These are phyloP conservation scores for Camponotus vicinus DNA, from an alignment of 1,140 invertebrate species.

Conservation along the genomic window DNA sequence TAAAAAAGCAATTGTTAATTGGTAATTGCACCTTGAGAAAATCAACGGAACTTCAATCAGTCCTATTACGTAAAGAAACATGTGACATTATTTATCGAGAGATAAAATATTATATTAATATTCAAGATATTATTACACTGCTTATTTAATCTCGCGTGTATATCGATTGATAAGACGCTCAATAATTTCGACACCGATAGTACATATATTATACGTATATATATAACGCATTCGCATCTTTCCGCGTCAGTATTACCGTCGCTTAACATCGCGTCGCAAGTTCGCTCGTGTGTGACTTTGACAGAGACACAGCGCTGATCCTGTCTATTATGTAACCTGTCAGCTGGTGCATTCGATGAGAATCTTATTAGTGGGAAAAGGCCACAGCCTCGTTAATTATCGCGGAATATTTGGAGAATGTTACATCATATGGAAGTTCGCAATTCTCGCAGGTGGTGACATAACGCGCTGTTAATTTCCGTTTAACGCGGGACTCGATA, in stretches of 20 bases:
- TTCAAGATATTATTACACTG: no score
- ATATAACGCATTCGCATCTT: background rate
- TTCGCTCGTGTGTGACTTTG: conserved; percentile 18
- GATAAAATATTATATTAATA: no score
- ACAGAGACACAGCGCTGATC: background rate
- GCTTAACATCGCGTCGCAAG: background rate
- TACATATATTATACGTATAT: background rate
- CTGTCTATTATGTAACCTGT: conserved; percentile 27
- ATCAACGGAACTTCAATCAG: background rate
- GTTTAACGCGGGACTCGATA: conserved; percentile 14
- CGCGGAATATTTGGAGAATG: conserved; percentile 9
- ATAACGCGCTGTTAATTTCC: conserved; percentile 35
- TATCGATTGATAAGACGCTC: background rate
- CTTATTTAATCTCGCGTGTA: background rate
- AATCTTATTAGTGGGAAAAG: conserved; percentile 33
- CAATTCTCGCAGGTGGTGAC: background rate
- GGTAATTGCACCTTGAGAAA: background rate
- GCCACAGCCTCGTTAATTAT: conserved; percentile 29
- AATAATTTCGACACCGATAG: background rate
- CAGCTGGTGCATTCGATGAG: conserved; percentile 4
- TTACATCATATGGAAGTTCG: conserved; percentile 12
- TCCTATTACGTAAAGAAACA: background rate
- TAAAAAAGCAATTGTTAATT: background rate
- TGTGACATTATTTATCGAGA: no score
- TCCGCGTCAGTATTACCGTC: conserved; percentile 27